These are phyloP conservation scores for Leptoteleia sp. DNA, from an alignment of 1,140 invertebrate species.

Conservation along the genomic window DNA sequence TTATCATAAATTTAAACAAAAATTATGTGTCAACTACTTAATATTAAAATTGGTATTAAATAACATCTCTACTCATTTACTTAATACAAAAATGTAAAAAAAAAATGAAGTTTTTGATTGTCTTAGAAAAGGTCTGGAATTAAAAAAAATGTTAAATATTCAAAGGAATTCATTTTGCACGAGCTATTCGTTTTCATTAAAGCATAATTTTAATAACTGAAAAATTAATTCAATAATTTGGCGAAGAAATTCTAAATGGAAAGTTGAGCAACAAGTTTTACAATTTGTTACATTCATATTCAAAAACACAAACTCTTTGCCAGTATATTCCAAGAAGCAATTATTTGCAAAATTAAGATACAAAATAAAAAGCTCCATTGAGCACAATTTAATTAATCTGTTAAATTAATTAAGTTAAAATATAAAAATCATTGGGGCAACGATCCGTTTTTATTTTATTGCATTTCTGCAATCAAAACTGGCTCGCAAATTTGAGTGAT, in stretches of 20 bases:
- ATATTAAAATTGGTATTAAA: background rate
- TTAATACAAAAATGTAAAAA: too few relatives aligned
- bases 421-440: slow-evolving; percentile 19
- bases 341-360: too few relatives aligned
- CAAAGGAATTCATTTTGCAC: slow-evolving; percentile 14
- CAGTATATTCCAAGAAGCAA: too few relatives aligned
- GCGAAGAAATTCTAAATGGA: slow-evolving; percentile 1
- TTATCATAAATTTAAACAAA: too few relatives aligned
- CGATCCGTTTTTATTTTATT: background rate
- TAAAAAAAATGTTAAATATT: slow-evolving; percentile 11
- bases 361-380: too few relatives aligned
- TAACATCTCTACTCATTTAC: background rate
- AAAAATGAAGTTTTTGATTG: background rate
- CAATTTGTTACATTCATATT: too few relatives aligned
- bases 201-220: slow-evolving; percentile 6
- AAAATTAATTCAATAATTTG: slow-evolving; percentile 16
- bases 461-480: slow-evolving; percentile 31
- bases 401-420: too few relatives aligned
- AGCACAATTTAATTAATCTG: too few relatives aligned
- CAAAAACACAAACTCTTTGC: background rate
- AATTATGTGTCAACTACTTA: too few relatives aligned
- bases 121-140: background rate
- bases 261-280: slow-evolving; percentile 1
- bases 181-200: slow-evolving; percentile 14
- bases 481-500: slow-evolving; percentile 34